Evolutionary conservation across 2,113 vertebrate species (phyloP).

Genomic region (Malurus elegans): DNA sequence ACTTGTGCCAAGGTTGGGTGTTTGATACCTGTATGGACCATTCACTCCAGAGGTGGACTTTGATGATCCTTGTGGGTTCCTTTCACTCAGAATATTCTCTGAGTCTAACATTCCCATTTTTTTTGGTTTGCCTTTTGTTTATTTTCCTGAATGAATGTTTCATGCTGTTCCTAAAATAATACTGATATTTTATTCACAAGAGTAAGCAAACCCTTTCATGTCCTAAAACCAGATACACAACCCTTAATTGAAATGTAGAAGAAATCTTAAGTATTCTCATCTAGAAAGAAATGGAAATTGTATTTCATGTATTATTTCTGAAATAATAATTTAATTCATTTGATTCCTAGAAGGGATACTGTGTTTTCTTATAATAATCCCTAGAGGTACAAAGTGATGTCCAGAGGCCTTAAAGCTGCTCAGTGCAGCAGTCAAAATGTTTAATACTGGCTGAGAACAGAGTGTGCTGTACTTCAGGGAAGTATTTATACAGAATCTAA

Average conservation of each 20-base stretch:
- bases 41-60: not conserved
- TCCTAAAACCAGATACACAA: not conserved
- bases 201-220: not conserved
- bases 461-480: not conserved
- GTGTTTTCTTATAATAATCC: not conserved
- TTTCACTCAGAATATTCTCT: not conserved
- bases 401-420: not conserved
- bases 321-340: not conserved
- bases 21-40: rapidly evolving
- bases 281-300: not conserved
- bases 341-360: not conserved
- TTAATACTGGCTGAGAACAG: not conserved
- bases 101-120: rapidly evolving
- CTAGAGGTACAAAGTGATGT: not conserved
- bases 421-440: not conserved
- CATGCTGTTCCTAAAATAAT: not conserved
- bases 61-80: not conserved
- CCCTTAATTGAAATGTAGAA: not conserved
- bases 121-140: not conserved
- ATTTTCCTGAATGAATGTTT: not conserved
- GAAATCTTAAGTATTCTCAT: not conserved
- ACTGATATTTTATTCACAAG: not conserved
- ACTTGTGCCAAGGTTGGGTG: no score
- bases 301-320: not conserved
- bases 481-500: not conserved